Conservation (phyloP, 1,140 invertebrate species). For the Aricia agestis region DNA sequence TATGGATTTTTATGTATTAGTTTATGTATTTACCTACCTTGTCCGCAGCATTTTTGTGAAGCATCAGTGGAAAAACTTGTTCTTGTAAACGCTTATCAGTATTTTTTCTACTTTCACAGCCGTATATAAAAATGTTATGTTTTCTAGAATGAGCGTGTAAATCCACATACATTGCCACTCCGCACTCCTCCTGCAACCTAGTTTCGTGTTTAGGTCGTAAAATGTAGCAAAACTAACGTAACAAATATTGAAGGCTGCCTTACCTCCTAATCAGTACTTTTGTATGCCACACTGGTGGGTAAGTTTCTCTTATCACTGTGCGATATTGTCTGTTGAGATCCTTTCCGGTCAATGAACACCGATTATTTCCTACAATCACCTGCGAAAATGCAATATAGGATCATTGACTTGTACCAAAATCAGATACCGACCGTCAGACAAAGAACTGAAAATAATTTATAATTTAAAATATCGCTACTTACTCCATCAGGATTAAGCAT, state of each 20-base stretch:
- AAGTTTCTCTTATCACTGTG: conserved; percentile 91
- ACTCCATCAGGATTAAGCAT: conserved; percentile 98
- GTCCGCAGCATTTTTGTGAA: conserved; percentile 94
- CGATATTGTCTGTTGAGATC: conserved; percentile 93
- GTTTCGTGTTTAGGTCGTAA: conserved; percentile 28
- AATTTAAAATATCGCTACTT: conserved; percentile 33
- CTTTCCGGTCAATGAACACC: conserved; percentile 91
- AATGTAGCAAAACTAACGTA: neutral
- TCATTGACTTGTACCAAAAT: neutral
- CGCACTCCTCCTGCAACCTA: conserved; percentile 92
- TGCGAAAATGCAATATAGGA: conserved; percentile 33
- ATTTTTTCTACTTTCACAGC: conserved; percentile 91
- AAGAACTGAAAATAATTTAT: neutral
- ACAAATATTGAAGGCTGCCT: conserved; percentile 18
- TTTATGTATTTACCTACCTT: conserved; percentile 78
- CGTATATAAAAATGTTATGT: conserved; percentile 97
- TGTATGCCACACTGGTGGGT: conserved; percentile 95
- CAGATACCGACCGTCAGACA: neutral
- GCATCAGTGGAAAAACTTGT: conserved; percentile 94
- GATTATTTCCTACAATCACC: conserved; percentile 92
- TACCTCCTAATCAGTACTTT: conserved; percentile 91
- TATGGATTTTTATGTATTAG: neutral
- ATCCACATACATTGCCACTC: conserved; percentile 95
- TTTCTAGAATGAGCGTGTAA: conserved; percentile 96
- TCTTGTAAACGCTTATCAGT: conserved; percentile 88